A percentile compares a stretch with the other conserved stretches of the same genome.
phyloP scores from a whole-genome alignment of 92 coral and sea anemone species.

The Anthopleura xanthogrammica region DNA sequence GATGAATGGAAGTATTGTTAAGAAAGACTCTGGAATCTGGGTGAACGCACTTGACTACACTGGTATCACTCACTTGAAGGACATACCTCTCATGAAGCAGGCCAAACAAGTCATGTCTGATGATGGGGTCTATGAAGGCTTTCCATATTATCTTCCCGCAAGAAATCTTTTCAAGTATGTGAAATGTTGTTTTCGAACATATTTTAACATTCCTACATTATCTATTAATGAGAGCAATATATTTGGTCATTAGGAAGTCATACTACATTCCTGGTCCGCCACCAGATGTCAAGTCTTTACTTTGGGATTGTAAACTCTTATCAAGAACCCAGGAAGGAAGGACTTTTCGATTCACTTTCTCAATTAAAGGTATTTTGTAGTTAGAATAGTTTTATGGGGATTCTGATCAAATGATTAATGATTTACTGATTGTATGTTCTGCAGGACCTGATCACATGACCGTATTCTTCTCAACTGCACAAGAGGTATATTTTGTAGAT shows the following conservation, averaged over 20 bases:
- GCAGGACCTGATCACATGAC: conserved; percentile 93
- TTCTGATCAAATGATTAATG: neutral
- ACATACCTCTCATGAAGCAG: conserved; percentile 57
- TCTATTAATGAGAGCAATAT: neutral
- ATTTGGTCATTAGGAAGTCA: conserved; percentile 49
- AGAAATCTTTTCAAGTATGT: conserved; percentile 71
- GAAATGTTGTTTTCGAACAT: neutral
- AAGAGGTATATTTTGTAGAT: conserved; percentile 51
- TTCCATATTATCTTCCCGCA: conserved; percentile 90
- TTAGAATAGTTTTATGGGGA: neutral
- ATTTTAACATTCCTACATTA: neutral
- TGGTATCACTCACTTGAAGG: conserved; percentile 63
- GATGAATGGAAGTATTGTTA: conserved; percentile 53
- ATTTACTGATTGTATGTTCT: neutral
- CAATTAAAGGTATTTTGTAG: conserved; percentile 54
- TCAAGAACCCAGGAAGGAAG: conserved; percentile 36
- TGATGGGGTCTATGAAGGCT: conserved; percentile 90
- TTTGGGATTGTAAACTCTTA: conserved; percentile 63
- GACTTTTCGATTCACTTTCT: conserved; percentile 52
- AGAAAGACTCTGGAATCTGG: conserved; percentile 88
- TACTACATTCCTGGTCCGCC: conserved; percentile 88
- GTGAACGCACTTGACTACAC: conserved; percentile 81
- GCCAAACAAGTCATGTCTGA: conserved; percentile 54
- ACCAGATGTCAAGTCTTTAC: conserved; percentile 60
- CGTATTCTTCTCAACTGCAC: conserved; percentile 67